These are phyloP conservation scores for Lithophane leautieri DNA, from an alignment of 2,888 invertebrate species.

Conservation along the genomic window DNA sequence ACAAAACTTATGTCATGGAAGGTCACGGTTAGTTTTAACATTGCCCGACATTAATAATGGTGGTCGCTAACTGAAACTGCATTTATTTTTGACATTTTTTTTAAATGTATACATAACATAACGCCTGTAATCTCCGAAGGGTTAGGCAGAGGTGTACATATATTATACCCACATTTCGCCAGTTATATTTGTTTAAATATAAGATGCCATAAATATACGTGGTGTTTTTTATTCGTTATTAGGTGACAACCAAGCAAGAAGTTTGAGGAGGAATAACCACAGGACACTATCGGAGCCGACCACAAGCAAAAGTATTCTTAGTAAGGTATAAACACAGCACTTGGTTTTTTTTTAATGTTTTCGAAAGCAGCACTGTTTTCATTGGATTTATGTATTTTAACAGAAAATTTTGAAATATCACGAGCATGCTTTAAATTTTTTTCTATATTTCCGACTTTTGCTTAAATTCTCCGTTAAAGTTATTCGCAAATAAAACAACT, in stretches of 20 bases:
- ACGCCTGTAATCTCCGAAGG: too few species aligned
- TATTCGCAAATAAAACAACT: neutral
- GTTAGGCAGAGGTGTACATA: too few species aligned
- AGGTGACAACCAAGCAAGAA: slow-evolving; percentile 74
- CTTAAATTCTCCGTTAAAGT: slow-evolving; percentile 1
- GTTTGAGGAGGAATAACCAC: slow-evolving; percentile 70
- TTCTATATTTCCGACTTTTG: neutral
- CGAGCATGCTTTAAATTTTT: neutral
- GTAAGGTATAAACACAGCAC: slow-evolving; percentile 74
- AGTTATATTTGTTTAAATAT: too few species aligned
- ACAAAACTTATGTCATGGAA: neutral
- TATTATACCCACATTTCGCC: too few species aligned
- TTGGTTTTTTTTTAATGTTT: neutral
- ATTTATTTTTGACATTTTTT: slow-evolving; percentile 3
- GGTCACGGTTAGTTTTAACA: slow-evolving; percentile 16
- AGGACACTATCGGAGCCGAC: slow-evolving; percentile 79
- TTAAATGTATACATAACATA: neutral
- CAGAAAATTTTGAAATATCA: neutral
- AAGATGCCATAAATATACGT: neutral
- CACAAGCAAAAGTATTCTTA: slow-evolving; percentile 82
- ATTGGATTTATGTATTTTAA: neutral
- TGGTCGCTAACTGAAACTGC: neutral
- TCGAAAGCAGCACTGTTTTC: too few species aligned
- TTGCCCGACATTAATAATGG: neutral
- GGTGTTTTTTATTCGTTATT: slow-evolving; percentile 46